Evolutionary conservation across 2,888 invertebrate genomes (phyloP), one percentile per base, ranked within the genome.

Genomic region (Caenorhabditis angaria): DNA sequence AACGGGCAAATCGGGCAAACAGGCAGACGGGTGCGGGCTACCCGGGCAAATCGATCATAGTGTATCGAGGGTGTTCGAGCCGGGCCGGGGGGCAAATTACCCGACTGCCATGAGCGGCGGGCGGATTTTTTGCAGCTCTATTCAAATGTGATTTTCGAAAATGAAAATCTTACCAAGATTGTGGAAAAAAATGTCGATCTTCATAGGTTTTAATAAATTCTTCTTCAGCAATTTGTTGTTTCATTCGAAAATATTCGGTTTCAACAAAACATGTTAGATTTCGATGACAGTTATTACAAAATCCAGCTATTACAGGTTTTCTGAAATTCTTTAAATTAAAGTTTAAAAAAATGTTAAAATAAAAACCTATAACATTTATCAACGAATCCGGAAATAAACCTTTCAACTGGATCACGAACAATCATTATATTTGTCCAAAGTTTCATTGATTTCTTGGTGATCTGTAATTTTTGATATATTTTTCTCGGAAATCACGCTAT

Each of bases 211-310:
- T 58, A 29, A 41, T 27, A 53, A 71, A 70, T 14, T 24, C 48
- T 25, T 56, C 50, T 2, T 56, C 20, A 10, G 35, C 32, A 1
- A 70, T 54, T 58, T 76, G 70, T 18, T 63, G 25, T 29, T 48
- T 29, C 63, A 78, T 79, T 18, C 82, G 53, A 2, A 48, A 50
- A 20, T 64, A 70, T 27, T 77, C 73, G 12, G 68, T 72, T 32
- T 82, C 76, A 56, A 82, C 64, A 53, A 82, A 81, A 66, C 82
- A 82, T 2, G 81, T 80, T 50, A 82, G 28, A 50, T 82, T 82
- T 27, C 57, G 50, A 3, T 58, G 48, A 59, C 82, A 82, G 0
- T 75, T 72, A 57, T 81, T 81, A 51, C 82, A 82, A 14, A 50
- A 59, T 3, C 56, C 56, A 0, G 18, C 8, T 6, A 69, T 48